Conservation (phyloP, 30 jellyfish, hydroid and myxozoan genomes). For the Aurelia sp. region DNA sequence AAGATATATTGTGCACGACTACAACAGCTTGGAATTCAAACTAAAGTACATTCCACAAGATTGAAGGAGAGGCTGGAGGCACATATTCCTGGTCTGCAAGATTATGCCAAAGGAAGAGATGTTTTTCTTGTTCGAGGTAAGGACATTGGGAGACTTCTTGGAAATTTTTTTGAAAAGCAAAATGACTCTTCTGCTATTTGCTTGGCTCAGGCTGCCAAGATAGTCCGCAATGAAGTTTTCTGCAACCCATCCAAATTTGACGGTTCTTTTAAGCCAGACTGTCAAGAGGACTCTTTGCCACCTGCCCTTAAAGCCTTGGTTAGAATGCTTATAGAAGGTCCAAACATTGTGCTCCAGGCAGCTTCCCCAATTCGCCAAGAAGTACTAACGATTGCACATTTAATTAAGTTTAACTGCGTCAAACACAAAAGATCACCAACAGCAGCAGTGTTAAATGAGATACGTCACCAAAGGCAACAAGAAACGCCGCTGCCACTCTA, state of each 20-base stretch:
- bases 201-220: constrained; percentile 51
- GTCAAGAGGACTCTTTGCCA: neutral
- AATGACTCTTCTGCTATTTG: constrained; percentile 32
- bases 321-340: no score
- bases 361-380: no score
- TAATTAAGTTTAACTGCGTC: no score
- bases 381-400: no score
- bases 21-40: neutral
- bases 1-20: no score
- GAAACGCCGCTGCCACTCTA: no score
- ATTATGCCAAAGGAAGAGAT: constrained; percentile 35
- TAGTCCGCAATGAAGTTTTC: constrained; percentile 38
- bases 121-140: constrained; percentile 32
- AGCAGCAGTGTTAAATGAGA: no score
- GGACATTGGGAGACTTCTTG: constrained; percentile 39
- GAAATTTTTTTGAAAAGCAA: constrained; percentile 21
- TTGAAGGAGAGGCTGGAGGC: constrained; percentile 11
- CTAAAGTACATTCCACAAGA: constrained; percentile 29
- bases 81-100: constrained; percentile 35
- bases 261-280: constrained; percentile 16
- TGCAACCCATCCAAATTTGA: constrained; percentile 16
- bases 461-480: no score
- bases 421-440: no score
- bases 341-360: no score
- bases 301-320: no score